phyloP scores from a whole-genome alignment of 2,113 vertebrate species.

The Gallinago undulata region DNA sequence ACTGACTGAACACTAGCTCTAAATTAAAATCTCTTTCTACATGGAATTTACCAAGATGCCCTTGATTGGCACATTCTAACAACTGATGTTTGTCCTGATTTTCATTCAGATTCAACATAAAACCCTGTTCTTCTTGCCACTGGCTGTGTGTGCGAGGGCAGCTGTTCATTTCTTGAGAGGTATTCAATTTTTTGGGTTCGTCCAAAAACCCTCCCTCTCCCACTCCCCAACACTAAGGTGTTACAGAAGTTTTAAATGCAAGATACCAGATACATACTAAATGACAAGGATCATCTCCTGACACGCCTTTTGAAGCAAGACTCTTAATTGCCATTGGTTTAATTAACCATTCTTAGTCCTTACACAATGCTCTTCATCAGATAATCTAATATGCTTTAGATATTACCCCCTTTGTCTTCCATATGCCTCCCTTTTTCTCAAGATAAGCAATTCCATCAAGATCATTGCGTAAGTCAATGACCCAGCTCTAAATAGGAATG shows the following conservation, averaged over 20 bases:
- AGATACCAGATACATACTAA: neutral
- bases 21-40: neutral
- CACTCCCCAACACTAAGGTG: neutral
- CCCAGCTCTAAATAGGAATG: neutral
- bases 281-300: neutral
- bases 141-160: neutral
- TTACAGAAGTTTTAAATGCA: neutral
- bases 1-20: neutral
- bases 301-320: neutral
- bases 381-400: neutral
- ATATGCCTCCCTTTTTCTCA: neutral
- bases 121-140: neutral
- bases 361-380: neutral
- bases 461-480: neutral
- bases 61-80: conserved; percentile 25
- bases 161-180: neutral
- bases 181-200: neutral
- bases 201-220: neutral
- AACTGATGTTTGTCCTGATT: conserved; percentile 16
- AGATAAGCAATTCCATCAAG: neutral
- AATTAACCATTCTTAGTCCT: neutral
- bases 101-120: conserved; percentile 29
- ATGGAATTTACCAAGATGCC: neutral
- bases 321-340: neutral
- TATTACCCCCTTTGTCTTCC: neutral